phyloP scores from a whole-genome alignment of 2,113 vertebrate genomes.

The Sebastes fasciatus region DNA sequence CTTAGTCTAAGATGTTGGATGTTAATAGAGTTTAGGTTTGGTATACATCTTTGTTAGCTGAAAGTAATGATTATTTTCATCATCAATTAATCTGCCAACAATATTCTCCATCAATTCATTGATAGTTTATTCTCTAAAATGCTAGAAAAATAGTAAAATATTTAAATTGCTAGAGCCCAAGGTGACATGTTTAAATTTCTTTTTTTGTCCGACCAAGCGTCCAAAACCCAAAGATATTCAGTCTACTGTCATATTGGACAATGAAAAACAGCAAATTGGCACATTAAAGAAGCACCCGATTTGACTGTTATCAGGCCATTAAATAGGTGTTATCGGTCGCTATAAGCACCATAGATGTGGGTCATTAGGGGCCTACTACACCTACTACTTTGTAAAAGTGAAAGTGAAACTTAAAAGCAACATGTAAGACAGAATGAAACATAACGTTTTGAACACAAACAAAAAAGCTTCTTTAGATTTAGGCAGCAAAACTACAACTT shows the following conservation, averaged over 20 bases:
- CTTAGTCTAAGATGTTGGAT: neutral
- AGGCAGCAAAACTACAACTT: neutral
- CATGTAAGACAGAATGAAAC: too few species aligned
- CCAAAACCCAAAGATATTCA: conserved; percentile 3
- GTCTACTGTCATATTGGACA: neutral
- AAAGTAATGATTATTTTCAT: neutral
- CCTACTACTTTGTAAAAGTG: too few species aligned
- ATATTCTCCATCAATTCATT: neutral
- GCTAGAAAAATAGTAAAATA: neutral
- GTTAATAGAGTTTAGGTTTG: neutral
- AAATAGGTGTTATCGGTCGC: too few species aligned
- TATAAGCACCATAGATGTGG: too few species aligned
- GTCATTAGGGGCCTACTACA: too few species aligned
- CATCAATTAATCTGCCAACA: neutral
- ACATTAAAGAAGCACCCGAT: neutral
- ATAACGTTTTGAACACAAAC: too few species aligned
- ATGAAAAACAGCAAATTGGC: conserved; percentile 15
- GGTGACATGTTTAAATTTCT: neutral
- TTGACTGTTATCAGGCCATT: too few species aligned
- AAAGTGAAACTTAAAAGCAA: too few species aligned
- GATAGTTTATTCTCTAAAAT: conserved; percentile 11
- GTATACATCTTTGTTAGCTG: neutral
- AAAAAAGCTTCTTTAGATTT: too few species aligned
- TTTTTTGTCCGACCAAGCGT: neutral
- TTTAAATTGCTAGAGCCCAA: neutral